A percentile compares a stretch with the other conserved stretches of the same genome.
Conservation (phyloP, 2,888 invertebrate species). For the Caenorhabditis wallacei region DNA sequence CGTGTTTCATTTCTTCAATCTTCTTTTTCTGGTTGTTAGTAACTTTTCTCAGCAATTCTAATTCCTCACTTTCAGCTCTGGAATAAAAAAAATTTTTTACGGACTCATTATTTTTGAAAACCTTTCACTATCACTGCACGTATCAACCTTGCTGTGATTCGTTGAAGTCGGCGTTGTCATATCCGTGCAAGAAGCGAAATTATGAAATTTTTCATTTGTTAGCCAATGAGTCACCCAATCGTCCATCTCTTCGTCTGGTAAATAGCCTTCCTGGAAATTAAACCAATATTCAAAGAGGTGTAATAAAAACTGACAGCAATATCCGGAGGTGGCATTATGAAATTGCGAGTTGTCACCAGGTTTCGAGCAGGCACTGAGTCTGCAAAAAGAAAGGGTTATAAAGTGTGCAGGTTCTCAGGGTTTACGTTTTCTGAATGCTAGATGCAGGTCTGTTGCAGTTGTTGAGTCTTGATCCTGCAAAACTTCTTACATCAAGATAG, state of each 20-base stretch:
- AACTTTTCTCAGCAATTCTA: conserved; percentile 72
- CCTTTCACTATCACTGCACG: conserved; percentile 61
- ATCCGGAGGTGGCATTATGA: conserved; percentile 60
- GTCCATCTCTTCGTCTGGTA: conserved; percentile 62
- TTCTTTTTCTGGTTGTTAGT: conserved; percentile 78
- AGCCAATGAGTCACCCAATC: conserved; percentile 81
- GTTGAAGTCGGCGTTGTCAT: conserved; percentile 62
- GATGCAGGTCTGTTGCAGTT: conserved; percentile 44
- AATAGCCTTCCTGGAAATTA: conserved; percentile 49
- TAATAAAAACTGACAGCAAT: conserved; percentile 26
- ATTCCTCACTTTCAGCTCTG: conserved; percentile 71
- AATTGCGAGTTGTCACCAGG: conserved; percentile 36
- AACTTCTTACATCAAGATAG: neutral
- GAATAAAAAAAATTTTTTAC: neutral
- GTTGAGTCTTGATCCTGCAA: conserved; percentile 61
- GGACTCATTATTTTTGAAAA: neutral
- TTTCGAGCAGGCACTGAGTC: conserved; percentile 54
- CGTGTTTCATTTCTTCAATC: conserved; percentile 71
- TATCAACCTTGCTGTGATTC: conserved; percentile 63
- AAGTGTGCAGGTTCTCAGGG: conserved; percentile 24
- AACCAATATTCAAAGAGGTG: neutral
- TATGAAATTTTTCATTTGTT: conserved; percentile 64
- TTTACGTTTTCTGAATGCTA: conserved; percentile 60
- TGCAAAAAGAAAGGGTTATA: conserved; percentile 10
- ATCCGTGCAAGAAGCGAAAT: conserved; percentile 53